Evolutionary conservation across 2,797 vertebrate genomes (phyloP).

Genomic region (Okamejei kenojei): DNA sequence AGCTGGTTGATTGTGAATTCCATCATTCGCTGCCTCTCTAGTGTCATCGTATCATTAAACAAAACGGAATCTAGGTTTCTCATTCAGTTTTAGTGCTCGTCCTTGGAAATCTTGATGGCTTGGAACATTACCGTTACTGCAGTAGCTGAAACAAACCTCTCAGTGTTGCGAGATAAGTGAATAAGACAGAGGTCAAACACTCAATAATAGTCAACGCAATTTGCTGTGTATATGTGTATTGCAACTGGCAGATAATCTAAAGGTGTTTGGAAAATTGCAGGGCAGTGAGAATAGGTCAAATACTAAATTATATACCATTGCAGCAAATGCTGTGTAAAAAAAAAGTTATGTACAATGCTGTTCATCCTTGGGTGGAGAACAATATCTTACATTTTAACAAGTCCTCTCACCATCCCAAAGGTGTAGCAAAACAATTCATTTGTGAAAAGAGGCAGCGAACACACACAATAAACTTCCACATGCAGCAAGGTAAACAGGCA

Average conservation of each 20-base stretch:
- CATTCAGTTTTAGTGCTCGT: background rate
- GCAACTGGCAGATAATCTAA: slow-evolving; percentile 14
- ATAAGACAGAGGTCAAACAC: slow-evolving; percentile 31
- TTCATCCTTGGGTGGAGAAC: background rate
- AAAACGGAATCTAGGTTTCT: background rate
- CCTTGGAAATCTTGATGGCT: background rate
- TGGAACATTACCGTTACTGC: background rate
- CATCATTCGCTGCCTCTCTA: background rate
- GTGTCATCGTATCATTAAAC: background rate
- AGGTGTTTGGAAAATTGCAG: slow-evolving; percentile 1
- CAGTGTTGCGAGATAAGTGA: slow-evolving; percentile 2
- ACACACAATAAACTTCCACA: background rate
- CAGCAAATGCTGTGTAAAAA: background rate
- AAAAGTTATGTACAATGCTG: background rate
- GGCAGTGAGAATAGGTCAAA: slow-evolving; percentile 8
- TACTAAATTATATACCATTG: background rate
- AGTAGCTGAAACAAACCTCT: slow-evolving; percentile 8
- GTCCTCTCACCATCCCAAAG: background rate
- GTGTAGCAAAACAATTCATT: background rate
- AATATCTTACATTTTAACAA: background rate
- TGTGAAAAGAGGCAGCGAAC: background rate
- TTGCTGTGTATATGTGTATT: background rate
- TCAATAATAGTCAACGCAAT: slow-evolving; percentile 16
- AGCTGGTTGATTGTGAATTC: background rate
- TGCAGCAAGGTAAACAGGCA: background rate